These are phyloP conservation scores for Toxotes chatareus DNA, from an alignment of 2,113 vertebrate species.

Conservation along the genomic window DNA sequence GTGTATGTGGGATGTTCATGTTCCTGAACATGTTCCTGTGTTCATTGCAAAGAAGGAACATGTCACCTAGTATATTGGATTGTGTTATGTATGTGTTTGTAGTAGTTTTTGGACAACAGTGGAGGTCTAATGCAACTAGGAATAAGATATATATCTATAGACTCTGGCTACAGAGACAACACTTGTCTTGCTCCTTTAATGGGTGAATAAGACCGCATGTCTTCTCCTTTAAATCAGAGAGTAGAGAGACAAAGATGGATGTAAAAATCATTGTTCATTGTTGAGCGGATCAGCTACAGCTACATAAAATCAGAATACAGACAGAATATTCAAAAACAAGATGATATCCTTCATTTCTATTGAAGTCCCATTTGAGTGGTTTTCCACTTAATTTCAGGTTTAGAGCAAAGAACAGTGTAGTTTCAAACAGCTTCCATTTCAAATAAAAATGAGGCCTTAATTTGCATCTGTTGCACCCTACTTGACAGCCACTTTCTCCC, in stretches of 20 bases:
- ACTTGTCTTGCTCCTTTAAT: background rate
- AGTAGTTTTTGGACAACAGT: too few relatives aligned
- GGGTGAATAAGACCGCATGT: background rate
- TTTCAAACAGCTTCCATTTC: constrained; percentile 9
- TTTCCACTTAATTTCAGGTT: constrained; percentile 27
- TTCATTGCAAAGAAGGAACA: background rate
- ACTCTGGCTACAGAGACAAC: background rate
- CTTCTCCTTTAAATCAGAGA: background rate
- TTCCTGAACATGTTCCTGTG: background rate
- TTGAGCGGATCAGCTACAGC: background rate
- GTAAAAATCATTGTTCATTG: constrained; percentile 2
- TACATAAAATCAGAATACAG: background rate
- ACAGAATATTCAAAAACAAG: background rate
- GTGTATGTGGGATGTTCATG: background rate
- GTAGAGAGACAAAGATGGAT: background rate
- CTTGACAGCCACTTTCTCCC: constrained; percentile 33
- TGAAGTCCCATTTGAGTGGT: background rate
- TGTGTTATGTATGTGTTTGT: background rate
- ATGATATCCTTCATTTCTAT: background rate
- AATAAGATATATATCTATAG: background rate
- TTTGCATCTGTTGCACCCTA: constrained; percentile 22
- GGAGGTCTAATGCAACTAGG: background rate
- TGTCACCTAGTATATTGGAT: background rate
- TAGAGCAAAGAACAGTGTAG: background rate
- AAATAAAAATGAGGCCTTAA: constrained; percentile 9